A percentile compares a stretch with the other conserved stretches of the same genome.
phyloP scores from a whole-genome alignment of 1,140 invertebrate genomes.

The Atta texana region DNA sequence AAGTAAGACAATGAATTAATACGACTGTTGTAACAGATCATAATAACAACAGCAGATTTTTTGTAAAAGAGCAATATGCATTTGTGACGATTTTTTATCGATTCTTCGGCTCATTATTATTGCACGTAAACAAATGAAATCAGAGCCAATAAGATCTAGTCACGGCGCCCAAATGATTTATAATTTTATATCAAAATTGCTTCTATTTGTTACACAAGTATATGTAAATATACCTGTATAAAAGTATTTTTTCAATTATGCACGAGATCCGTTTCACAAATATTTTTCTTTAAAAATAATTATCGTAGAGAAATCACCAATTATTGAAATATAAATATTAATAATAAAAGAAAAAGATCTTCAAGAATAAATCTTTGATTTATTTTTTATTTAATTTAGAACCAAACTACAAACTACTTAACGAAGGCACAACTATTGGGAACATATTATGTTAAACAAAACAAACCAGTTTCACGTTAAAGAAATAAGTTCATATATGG shows the following conservation, averaged over 20 bases:
- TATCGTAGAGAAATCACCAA: not conserved
- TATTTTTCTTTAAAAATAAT: not conserved
- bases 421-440: too few species aligned
- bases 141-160: conserved; percentile 6
- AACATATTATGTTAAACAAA: too few species aligned
- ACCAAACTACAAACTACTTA: too few species aligned
- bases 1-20: conserved; percentile 19
- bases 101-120: not conserved
- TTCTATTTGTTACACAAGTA: too few species aligned
- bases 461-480: too few species aligned
- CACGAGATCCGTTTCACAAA: too few species aligned
- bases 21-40: not conserved
- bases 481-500: too few species aligned
- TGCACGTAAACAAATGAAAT: conserved; percentile 15
- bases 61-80: conserved; percentile 24
- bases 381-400: too few species aligned
- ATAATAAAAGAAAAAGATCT: not conserved
- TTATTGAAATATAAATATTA: not conserved
- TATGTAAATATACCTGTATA: too few species aligned
- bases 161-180: not conserved
- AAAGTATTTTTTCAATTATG: too few species aligned
- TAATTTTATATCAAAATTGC: too few species aligned
- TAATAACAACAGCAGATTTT: conserved; percentile 43
- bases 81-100: not conserved
- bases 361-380: not conserved